Percentiles rank a stretch among this genome's conserved stretches.
Conservation (phyloP, 2,797 vertebrate genomes). For the Intellagama lesueurii region DNA sequence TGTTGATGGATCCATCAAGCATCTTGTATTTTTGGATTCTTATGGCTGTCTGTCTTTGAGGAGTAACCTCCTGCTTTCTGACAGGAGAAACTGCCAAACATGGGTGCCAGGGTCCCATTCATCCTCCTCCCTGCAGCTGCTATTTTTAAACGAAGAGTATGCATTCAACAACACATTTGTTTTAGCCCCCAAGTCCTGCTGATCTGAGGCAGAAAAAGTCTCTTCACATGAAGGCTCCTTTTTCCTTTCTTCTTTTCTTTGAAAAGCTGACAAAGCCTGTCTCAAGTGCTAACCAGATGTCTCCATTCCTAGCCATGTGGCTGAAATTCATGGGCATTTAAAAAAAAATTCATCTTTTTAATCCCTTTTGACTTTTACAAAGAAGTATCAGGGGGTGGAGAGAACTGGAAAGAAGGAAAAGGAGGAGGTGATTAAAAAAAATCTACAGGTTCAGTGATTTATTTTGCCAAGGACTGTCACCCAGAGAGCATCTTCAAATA, state of each 20-base stretch:
- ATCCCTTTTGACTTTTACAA: not conserved
- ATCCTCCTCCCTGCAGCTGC: not conserved
- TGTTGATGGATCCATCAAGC: too few relatives aligned
- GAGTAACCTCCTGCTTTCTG: too few relatives aligned
- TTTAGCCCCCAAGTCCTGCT: not conserved
- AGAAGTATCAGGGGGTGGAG: not conserved
- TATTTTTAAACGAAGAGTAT: not conserved
- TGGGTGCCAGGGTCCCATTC: not conserved
- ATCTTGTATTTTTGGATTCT: too few relatives aligned
- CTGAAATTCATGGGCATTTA: not conserved
- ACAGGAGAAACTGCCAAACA: too few relatives aligned
- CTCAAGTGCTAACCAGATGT: slow-evolving; percentile 30
- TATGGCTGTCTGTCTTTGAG: too few relatives aligned
- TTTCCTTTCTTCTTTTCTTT: not conserved
- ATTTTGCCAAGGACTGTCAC: not conserved
- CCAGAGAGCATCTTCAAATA: not conserved
- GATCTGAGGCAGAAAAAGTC: not conserved
- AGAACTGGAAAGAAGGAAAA: not conserved
- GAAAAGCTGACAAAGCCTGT: not conserved
- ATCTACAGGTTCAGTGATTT: not conserved
- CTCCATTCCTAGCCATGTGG: not conserved
- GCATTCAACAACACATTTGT: not conserved
- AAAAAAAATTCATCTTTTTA: too few relatives aligned
- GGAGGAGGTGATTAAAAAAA: too few relatives aligned
- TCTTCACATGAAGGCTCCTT: not conserved